phyloP scores from a whole-genome alignment of 2,888 invertebrate genomes.

The Nemoura dubitans region DNA sequence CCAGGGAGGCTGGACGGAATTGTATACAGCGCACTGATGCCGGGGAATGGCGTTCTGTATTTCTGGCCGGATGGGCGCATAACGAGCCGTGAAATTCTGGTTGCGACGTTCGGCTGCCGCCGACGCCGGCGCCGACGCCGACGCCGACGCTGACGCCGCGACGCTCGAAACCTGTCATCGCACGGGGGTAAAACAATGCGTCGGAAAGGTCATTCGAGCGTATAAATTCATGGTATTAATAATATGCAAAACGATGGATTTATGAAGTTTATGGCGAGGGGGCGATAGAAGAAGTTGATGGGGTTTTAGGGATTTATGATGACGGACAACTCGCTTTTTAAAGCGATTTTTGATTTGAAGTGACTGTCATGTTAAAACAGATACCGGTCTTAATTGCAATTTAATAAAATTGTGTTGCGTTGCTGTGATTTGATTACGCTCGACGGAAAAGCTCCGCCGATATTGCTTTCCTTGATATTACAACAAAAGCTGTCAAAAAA shows the following conservation, averaged over 20 bases:
- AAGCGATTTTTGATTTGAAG: not conserved
- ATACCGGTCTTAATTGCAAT: not conserved
- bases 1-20: not conserved
- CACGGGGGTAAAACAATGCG: not conserved
- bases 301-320: not conserved
- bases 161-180: not conserved
- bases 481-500: not conserved
- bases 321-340: not conserved
- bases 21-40: not conserved
- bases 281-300: not conserved
- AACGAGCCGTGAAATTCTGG: constrained; percentile 47
- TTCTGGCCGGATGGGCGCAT: constrained; percentile 44
- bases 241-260: not conserved
- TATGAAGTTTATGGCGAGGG: not conserved
- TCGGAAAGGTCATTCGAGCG: not conserved
- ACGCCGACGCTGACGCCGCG: not conserved
- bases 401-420: not conserved
- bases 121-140: not conserved
- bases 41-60: constrained; percentile 13
- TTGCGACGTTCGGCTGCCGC: constrained; percentile 30
- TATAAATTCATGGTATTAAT: not conserved
- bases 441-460: not conserved
- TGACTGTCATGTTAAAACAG: not conserved
- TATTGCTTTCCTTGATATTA: not conserved
- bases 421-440: not conserved